Evolutionary conservation across 2,888 invertebrate species (phyloP), one percentile per base, ranked within the genome.

Genomic region (Maniola hyperantus): DNA sequence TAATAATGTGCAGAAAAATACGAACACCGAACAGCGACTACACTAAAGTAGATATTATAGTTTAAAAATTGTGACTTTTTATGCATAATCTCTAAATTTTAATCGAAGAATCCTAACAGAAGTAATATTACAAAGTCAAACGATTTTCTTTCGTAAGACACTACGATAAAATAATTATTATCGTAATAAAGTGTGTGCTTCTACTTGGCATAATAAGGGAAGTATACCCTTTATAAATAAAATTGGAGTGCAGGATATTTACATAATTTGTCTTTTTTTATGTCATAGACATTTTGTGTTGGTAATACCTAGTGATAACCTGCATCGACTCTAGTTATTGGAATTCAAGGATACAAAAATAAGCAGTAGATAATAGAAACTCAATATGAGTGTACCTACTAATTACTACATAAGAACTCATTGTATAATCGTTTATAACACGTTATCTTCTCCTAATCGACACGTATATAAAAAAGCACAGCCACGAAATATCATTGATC

Each of bases 1-100:
- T 42, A 46, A 20, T 11, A 66, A 66, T 11, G 53, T 65, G 59
- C 58, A 59, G 39, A 20, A 51, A 44, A 59, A 58, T 48, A 53
- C 65, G 26, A 65, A 59, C 34, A 58, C 53, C 34, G 20, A 65
- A 65, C 34, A 26, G 33, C 51, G 13, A 42, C 53, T 59, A 58
- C 18, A 18, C 33, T 59, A 59, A 13, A 44, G n/a, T 42, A 20
- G 1, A 42, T 5, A 39, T 39, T 33, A 26, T 20, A 58, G 39
- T 46, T 44, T 11, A 11, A 50, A 48, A 58, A 18, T 55, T 55
- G 55, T 18, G 36, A 55, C 48, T 18, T 48, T 36, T 42, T 57
- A n/a, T 54, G 15, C 8, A 53, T 36, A 26, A 26, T 26, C 26
- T 51, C 26, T 26, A 20, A 20, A 2, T 20, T 26, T 20, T 26